A percentile compares a stretch with the other conserved stretches of the same genome.
Conservation (phyloP, 2,888 invertebrate species). For the Melinaea marsaeus region DNA sequence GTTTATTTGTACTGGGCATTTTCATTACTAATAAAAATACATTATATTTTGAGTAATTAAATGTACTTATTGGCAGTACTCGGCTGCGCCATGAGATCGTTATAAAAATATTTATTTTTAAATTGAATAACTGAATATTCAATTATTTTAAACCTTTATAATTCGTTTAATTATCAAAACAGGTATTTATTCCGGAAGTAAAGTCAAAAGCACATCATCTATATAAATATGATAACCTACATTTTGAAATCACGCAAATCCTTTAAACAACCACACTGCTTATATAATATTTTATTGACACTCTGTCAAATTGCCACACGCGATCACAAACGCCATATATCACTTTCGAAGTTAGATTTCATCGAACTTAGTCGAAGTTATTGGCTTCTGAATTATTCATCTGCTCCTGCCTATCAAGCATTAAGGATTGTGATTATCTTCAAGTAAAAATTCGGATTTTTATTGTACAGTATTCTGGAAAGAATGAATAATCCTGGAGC, state of each 20-base stretch:
- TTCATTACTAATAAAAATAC: too few relatives aligned
- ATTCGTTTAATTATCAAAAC: background rate
- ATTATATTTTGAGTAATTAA: too few relatives aligned
- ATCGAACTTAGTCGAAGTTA: constrained; percentile 31
- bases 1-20: too few relatives aligned
- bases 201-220: background rate
- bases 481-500: too few relatives aligned
- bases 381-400: constrained; percentile 40
- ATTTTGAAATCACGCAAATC: constrained; percentile 10
- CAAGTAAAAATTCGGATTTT: background rate
- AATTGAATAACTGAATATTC: too few relatives aligned
- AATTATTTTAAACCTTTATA: background rate
- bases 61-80: too few relatives aligned
- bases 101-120: too few relatives aligned
- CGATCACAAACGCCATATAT: constrained; percentile 35
- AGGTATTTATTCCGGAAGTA: background rate
- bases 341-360: constrained; percentile 37
- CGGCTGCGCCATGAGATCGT: too few relatives aligned
- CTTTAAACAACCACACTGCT: constrained; percentile 1
- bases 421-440: constrained; percentile 11
- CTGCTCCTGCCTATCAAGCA: constrained; percentile 14
- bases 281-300: constrained; percentile 23
- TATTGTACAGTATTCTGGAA: background rate
- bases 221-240: background rate
- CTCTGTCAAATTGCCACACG: constrained; percentile 21